Percentiles rank a stretch among this genome's conserved stretches.
These are phyloP conservation scores for Dipodomys ordii DNA, from an alignment of 2,113 vertebrate species.

Conservation along the genomic window DNA sequence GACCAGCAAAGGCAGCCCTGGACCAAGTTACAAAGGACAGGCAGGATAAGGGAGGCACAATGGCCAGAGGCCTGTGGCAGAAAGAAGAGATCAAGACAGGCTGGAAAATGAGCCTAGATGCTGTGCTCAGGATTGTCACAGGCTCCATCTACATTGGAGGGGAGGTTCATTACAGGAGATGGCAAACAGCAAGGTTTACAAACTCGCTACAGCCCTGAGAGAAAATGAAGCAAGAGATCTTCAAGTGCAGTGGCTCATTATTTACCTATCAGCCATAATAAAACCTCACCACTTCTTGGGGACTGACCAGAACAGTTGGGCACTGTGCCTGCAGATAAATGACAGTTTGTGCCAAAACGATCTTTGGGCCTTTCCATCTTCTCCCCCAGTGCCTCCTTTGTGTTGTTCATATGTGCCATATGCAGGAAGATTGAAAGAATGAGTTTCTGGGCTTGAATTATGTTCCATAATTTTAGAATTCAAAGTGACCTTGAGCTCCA, in stretches of 20 bases:
- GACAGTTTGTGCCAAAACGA: not conserved
- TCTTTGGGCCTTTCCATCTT: fast-evolving
- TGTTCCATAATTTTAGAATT: not conserved
- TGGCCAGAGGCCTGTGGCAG: not conserved
- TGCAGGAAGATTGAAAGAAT: not conserved
- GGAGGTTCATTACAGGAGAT: not conserved
- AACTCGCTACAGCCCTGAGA: fast-evolving
- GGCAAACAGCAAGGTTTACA: not conserved
- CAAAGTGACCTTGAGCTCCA: not conserved
- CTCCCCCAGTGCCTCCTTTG: too few species aligned
- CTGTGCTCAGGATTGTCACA: not conserved
- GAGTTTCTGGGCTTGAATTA: not conserved
- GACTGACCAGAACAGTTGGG: not conserved
- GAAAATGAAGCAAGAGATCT: not conserved
- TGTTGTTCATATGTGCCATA: not conserved
- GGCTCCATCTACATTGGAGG: fast-evolving
- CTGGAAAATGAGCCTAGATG: fast-evolving
- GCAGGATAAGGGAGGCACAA: not conserved
- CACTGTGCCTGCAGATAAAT: not conserved
- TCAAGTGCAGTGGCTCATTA: not conserved
- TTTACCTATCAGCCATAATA: not conserved
- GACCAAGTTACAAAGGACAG: not conserved
- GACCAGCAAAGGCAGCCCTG: too few species aligned
- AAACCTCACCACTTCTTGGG: not conserved
- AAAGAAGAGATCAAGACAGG: fast-evolving